Evolutionary conservation across 1,140 invertebrate genomes (phyloP).

Genomic region (Brachionus rotundiformis): DNA sequence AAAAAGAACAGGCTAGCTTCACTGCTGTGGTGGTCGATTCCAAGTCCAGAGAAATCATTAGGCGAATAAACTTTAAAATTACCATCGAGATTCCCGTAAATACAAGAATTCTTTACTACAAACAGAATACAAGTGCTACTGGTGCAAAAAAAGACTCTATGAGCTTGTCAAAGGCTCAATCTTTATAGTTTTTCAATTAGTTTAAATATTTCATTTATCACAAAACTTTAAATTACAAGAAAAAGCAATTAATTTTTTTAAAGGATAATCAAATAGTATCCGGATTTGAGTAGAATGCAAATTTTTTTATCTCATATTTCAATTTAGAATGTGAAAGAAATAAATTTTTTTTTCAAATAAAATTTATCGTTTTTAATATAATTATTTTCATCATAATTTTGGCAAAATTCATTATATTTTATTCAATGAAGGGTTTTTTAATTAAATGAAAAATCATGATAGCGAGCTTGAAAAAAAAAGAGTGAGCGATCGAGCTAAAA

Average conservation of each 20-base stretch:
- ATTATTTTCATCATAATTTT: background rate
- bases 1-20: background rate
- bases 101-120: background rate
- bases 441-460: constrained; percentile 2
- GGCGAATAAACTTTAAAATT: background rate
- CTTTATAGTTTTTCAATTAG: background rate
- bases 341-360: background rate
- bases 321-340: constrained; percentile 9
- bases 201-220: too few relatives aligned
- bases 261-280: background rate
- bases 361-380: background rate
- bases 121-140: background rate
- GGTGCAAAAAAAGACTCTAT: background rate
- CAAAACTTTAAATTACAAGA: too few relatives aligned
- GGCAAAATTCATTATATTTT: constrained; percentile 41
- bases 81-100: background rate
- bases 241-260: background rate
- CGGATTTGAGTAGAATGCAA: background rate
- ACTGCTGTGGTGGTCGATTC: background rate
- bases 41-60: background rate
- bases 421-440: constrained; percentile 2
- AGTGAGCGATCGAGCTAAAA: background rate
- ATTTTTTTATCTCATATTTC: background rate
- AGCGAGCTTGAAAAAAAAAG: background rate
- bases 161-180: background rate